Evolutionary conservation across 2,888 invertebrate genomes (phyloP).

Genomic region (Drosophila planitibia): DNA sequence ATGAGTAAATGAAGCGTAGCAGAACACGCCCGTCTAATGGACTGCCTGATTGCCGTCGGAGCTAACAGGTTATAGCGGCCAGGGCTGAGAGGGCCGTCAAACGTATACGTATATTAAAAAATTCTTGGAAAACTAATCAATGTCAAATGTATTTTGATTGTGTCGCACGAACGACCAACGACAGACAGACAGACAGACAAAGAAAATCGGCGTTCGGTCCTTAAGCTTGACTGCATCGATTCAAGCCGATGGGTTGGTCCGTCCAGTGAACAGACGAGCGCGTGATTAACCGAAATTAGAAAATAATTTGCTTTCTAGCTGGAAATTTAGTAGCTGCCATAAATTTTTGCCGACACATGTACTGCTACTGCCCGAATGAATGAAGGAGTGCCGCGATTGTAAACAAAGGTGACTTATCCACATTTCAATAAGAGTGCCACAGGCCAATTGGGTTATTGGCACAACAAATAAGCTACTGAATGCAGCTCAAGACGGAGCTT

Average conservation of each 20-base stretch:
- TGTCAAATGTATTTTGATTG: conserved; percentile 76
- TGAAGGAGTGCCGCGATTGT: conserved; percentile 31
- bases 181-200: conserved; percentile 45
- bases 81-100: conserved; percentile 18
- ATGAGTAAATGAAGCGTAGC: conserved; percentile 78
- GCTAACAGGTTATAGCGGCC: conserved; percentile 8
- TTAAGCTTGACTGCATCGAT: conserved; percentile 21
- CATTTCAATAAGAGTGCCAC: conserved; percentile 6
- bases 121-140: conserved; percentile 80
- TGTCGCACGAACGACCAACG: conserved; percentile 37
- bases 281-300: conserved; percentile 74
- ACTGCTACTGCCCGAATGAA: neutral
- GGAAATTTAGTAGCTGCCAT: conserved; percentile 65
- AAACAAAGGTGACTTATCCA: conserved; percentile 14
- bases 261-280: conserved; percentile 27
- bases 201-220: conserved; percentile 4
- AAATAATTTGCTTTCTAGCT: conserved; percentile 64
- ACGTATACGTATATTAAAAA: conserved; percentile 68
- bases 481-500: no score
- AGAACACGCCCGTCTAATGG: conserved; percentile 74
- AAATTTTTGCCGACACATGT: conserved; percentile 52
- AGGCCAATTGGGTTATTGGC: neutral
- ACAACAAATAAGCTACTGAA: neutral
- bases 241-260: conserved; percentile 6
- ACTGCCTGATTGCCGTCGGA: conserved; percentile 67